phyloP scores from a whole-genome alignment of 1,140 invertebrate genomes.

The Melitaea cinxia region DNA sequence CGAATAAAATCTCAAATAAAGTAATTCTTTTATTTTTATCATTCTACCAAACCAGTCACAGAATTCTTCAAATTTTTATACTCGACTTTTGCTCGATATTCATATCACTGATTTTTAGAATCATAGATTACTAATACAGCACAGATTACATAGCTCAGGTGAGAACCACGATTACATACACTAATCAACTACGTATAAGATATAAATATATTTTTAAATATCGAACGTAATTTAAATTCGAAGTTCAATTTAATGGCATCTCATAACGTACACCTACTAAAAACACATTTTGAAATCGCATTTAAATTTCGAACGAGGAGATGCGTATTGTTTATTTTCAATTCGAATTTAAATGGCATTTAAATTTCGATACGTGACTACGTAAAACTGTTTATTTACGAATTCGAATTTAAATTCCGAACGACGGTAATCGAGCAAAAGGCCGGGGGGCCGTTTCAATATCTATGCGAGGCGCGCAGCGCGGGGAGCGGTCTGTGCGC shows the following conservation, averaged over 20 bases:
- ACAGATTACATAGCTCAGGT: background rate
- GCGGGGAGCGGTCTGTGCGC: constrained; percentile 41
- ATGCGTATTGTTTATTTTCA: too few relatives aligned
- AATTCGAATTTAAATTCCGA: too few relatives aligned
- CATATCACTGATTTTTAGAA: background rate
- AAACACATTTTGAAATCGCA: background rate
- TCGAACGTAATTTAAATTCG: background rate
- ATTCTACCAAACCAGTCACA: constrained; percentile 74
- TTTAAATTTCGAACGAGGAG: too few relatives aligned
- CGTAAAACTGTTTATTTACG: too few relatives aligned
- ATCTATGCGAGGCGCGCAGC: constrained; percentile 41
- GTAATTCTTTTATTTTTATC: constrained; percentile 30
- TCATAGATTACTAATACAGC: constrained; percentile 1
- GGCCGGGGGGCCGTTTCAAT: constrained; percentile 54
- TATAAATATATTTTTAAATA: background rate
- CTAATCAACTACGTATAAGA: constrained; percentile 4
- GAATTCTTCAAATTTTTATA: constrained; percentile 22
- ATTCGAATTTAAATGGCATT: too few relatives aligned
- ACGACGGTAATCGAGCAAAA: constrained; percentile 30
- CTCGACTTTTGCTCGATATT: constrained; percentile 29
- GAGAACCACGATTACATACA: background rate
- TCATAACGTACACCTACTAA: background rate
- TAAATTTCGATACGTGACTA: too few relatives aligned
- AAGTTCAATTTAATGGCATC: background rate
- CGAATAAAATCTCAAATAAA: constrained; percentile 24